These are phyloP conservation scores for Nephrocerus scutellatus DNA, from an alignment of 2,888 invertebrate genomes.

Conservation along the genomic window DNA sequence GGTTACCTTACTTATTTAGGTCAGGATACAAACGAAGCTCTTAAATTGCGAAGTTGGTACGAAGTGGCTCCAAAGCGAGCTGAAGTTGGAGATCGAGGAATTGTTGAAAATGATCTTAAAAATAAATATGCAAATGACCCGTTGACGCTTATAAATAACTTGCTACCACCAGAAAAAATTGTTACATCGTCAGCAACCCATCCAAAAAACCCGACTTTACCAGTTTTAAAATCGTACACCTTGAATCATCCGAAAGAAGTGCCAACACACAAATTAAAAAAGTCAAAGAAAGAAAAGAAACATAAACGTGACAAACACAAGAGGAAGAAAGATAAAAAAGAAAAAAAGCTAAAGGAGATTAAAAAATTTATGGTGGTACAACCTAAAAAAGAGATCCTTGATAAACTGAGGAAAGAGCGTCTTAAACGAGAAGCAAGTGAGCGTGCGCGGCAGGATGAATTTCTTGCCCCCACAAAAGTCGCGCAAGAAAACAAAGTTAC, in stretches of 20 bases:
- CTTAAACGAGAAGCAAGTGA: conserved; percentile 76
- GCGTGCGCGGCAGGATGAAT: conserved; percentile 59
- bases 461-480: conserved; percentile 58
- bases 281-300: conserved; percentile 26
- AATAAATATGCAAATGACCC: conserved; percentile 68
- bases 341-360: conserved; percentile 4
- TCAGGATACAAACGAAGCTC: conserved; percentile 80
- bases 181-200: conserved; percentile 6
- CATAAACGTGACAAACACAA: conserved; percentile 21
- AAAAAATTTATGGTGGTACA: conserved; percentile 24
- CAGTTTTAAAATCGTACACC: neutral
- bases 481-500: conserved; percentile 27
- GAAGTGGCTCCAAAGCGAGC: conserved; percentile 59
- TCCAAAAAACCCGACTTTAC: too few species aligned
- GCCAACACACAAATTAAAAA: conserved; percentile 23
- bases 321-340: conserved; percentile 14
- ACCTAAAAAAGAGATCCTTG: conserved; percentile 38
- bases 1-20: conserved; percentile 94
- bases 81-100: conserved; percentile 14
- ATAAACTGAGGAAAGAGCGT: conserved; percentile 46
- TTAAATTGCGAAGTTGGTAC: conserved; percentile 87
- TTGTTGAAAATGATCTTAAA: conserved; percentile 57
- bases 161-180: conserved; percentile 26
- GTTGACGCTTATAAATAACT: conserved; percentile 57
- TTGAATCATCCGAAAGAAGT: conserved; percentile 17